phyloP scores from a whole-genome alignment of 2,113 vertebrate genomes.

The Dasypus novemcinctus region DNA sequence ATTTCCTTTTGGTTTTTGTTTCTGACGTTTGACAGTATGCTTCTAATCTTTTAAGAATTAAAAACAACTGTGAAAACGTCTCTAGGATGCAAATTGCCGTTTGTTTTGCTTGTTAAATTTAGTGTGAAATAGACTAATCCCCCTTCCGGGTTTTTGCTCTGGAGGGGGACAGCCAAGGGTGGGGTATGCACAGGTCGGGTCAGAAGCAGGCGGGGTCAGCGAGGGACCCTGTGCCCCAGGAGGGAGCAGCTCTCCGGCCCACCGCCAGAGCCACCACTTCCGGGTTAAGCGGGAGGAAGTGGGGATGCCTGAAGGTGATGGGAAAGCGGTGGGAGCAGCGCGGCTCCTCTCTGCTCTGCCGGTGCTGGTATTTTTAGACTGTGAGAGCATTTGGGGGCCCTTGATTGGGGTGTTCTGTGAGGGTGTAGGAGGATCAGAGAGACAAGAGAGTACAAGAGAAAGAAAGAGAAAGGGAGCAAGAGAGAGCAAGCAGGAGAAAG shows the following conservation, averaged over 20 bases:
- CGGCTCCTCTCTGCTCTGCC: no score
- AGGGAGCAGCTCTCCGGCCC: not conserved
- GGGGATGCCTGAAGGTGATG: not conserved
- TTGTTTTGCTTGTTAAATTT: conserved; percentile 55
- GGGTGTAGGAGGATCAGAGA: not conserved
- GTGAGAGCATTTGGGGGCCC: not conserved
- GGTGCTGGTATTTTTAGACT: not conserved
- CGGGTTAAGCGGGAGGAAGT: not conserved
- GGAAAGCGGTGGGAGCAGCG: not conserved
- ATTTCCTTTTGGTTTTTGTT: conserved; percentile 55
- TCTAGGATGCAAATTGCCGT: not conserved
- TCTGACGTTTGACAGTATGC: conserved; percentile 56
- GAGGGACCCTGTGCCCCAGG: fast-evolving
- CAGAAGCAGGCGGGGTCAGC: not conserved
- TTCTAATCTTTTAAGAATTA: conserved; percentile 62
- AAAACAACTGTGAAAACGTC: not conserved
- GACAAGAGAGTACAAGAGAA: not conserved
- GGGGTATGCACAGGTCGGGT: no score
- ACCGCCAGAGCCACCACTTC: fast-evolving
- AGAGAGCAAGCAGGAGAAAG: no score
- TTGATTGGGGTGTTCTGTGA: not conserved
- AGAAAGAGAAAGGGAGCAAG: not conserved
- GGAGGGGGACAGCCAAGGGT: not conserved
- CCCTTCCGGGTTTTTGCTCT: not conserved
- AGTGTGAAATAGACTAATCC: conserved; percentile 37